Percentiles rank a stretch among this genome's conserved stretches.
These are phyloP conservation scores for Cryptocephalus moraei DNA, from an alignment of 2,888 invertebrate species.

Conservation along the genomic window DNA sequence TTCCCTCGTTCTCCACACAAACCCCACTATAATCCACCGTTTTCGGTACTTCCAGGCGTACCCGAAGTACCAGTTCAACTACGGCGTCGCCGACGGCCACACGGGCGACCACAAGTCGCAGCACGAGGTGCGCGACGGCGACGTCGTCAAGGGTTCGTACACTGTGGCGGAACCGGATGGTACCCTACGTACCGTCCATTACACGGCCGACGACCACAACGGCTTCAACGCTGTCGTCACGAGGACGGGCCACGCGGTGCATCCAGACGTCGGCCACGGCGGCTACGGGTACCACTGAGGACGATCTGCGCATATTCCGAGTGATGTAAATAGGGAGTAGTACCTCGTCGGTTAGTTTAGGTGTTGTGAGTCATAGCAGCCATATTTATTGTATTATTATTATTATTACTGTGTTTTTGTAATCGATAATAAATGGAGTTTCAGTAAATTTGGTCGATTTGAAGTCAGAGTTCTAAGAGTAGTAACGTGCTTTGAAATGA, in stretches of 20 bases:
- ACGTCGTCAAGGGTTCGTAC: constrained; percentile 52
- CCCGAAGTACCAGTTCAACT: constrained; percentile 55
- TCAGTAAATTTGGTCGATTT: too few species aligned
- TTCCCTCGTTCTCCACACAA: too few species aligned
- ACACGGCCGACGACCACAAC: constrained; percentile 58
- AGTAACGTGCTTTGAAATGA: too few species aligned
- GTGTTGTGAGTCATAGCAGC: too few species aligned
- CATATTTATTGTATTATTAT: too few species aligned
- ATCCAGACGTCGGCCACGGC: constrained; percentile 17
- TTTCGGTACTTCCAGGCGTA: constrained; percentile 39
- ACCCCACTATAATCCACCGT: too few species aligned
- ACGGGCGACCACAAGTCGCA: constrained; percentile 47
- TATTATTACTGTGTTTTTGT: too few species aligned
- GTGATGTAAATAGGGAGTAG: not conserved
- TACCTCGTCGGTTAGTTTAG: not conserved
- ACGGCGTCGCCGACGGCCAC: constrained; percentile 52
- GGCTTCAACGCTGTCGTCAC: constrained; percentile 64
- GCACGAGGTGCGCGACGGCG: constrained; percentile 44
- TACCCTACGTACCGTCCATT: constrained; percentile 45
- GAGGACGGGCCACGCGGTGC: constrained; percentile 46
- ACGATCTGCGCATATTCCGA: not conserved
- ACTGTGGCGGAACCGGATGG: constrained; percentile 39
- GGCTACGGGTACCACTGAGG: constrained; percentile 5
- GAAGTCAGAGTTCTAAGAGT: too few species aligned
- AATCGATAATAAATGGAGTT: too few species aligned